Evolutionary conservation across 1,140 invertebrate genomes (phyloP).

Genomic region (Tenebrio molitor): DNA sequence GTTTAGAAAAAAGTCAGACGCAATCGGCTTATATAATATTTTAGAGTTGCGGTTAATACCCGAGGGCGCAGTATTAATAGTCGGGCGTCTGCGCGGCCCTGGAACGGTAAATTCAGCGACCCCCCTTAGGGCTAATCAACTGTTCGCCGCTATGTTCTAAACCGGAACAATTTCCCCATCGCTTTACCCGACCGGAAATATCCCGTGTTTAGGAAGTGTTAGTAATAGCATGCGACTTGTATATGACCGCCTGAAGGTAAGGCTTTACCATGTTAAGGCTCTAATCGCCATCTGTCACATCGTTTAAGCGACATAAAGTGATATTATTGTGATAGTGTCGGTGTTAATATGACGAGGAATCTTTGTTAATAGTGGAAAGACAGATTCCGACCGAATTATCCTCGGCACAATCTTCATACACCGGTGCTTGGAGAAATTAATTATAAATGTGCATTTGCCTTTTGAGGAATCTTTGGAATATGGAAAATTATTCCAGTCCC

Average conservation of each 20-base stretch:
- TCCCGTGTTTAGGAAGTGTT: constrained; percentile 45
- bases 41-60: constrained; percentile 33
- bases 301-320: constrained; percentile 22
- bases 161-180: constrained; percentile 43
- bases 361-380: constrained; percentile 1
- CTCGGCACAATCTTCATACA: background rate
- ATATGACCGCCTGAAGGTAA: constrained; percentile 41
- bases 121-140: constrained; percentile 40
- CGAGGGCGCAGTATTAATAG: constrained; percentile 32
- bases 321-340: constrained; percentile 31
- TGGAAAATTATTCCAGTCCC: background rate
- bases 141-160: constrained; percentile 44
- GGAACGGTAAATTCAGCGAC: constrained; percentile 26
- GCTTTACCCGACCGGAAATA: constrained; percentile 44
- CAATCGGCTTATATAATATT: constrained; percentile 44
- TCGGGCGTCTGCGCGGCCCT: constrained; percentile 20
- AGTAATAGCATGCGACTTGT: constrained; percentile 41
- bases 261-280: constrained; percentile 28
- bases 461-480: background rate
- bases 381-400: background rate
- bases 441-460: background rate
- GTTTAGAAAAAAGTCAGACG: constrained; percentile 5
- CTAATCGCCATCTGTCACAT: constrained; percentile 34
- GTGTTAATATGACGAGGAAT: background rate
- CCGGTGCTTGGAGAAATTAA: background rate